phyloP scores from a whole-genome alignment of 2,113 vertebrate species.

The Lucifuga dentata region DNA sequence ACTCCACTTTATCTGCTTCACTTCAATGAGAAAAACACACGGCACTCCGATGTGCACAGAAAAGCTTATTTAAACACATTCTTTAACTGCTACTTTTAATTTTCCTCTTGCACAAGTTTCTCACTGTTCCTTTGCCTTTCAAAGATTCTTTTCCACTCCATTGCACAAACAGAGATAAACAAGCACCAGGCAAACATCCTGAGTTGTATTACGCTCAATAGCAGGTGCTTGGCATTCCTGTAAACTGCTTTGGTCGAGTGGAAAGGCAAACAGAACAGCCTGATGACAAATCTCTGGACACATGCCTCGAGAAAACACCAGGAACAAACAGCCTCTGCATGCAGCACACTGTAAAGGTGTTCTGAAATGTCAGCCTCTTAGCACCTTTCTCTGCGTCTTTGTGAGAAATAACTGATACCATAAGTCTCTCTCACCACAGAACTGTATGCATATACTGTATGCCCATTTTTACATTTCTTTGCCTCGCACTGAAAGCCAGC shows the following conservation, averaged over 20 bases:
- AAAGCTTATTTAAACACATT: constrained; percentile 44
- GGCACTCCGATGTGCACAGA: constrained; percentile 15
- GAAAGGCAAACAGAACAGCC: constrained; percentile 64
- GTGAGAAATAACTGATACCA: not conserved
- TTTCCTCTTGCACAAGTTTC: constrained; percentile 26
- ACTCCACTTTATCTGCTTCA: constrained; percentile 45
- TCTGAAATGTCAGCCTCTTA: constrained; percentile 16
- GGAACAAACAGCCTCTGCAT: constrained; percentile 48
- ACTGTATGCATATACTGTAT: constrained; percentile 21
- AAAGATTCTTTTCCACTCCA: constrained; percentile 11
- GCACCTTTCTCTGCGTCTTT: constrained; percentile 14
- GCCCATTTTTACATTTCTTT: constrained; percentile 38
- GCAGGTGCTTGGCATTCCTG: constrained; percentile 59
- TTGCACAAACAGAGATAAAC: constrained; percentile 70
- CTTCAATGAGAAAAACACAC: constrained; percentile 40
- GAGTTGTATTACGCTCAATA: constrained; percentile 55
- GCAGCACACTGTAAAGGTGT: constrained; percentile 14
- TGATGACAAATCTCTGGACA: constrained; percentile 60
- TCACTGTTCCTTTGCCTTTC: constrained; percentile 35
- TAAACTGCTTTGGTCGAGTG: constrained; percentile 58
- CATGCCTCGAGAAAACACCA: constrained; percentile 48
- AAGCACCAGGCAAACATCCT: constrained; percentile 68
- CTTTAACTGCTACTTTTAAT: constrained; percentile 44
- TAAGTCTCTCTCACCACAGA: constrained; percentile 27
- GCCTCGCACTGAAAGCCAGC: constrained; percentile 22